These are phyloP conservation scores for Drosophila emarginata DNA, from an alignment of 2,888 invertebrate genomes.

Conservation along the genomic window DNA sequence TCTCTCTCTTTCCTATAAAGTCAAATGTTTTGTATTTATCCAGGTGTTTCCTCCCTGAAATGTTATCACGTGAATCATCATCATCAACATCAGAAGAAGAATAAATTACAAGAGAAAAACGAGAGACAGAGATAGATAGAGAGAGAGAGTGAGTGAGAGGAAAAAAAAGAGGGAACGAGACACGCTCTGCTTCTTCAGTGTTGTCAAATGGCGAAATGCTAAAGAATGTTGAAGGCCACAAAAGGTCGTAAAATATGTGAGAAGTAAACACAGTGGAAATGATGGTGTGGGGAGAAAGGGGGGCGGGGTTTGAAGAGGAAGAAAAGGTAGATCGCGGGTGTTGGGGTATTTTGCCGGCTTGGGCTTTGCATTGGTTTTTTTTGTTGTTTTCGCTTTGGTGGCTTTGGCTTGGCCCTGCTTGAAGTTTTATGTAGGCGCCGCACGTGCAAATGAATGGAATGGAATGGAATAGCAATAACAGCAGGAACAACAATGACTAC, in stretches of 20 bases:
- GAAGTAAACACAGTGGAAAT: background rate
- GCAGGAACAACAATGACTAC: slow-evolving; percentile 7
- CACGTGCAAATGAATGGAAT: slow-evolving; percentile 53
- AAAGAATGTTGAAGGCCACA: slow-evolving; percentile 70
- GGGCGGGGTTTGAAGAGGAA: background rate
- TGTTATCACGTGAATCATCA: slow-evolving; percentile 58
- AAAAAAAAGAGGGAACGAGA: slow-evolving; percentile 17
- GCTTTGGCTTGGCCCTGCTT: slow-evolving; percentile 35
- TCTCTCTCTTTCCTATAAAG: slow-evolving; percentile 13
- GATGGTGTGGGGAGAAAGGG: background rate
- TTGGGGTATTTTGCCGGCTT: slow-evolving; percentile 6
- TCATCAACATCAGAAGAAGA: background rate
- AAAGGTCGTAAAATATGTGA: slow-evolving; percentile 56
- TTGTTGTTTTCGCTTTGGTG: too few species aligned
- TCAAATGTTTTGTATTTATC: slow-evolving; percentile 53
- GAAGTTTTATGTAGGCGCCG: slow-evolving; percentile 64
- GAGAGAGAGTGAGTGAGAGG: slow-evolving; percentile 6
- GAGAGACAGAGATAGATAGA: background rate
- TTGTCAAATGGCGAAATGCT: slow-evolving; percentile 44
- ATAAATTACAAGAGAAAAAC: slow-evolving; percentile 9
- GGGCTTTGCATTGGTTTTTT: slow-evolving; percentile 14
- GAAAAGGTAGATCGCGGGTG: too few species aligned
- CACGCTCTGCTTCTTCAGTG: slow-evolving; percentile 36
- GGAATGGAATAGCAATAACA: slow-evolving; percentile 13
- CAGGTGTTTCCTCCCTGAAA: slow-evolving; percentile 69